Conservation (phyloP, 1,140 invertebrate species). For the Drosophila virilis region DNA sequence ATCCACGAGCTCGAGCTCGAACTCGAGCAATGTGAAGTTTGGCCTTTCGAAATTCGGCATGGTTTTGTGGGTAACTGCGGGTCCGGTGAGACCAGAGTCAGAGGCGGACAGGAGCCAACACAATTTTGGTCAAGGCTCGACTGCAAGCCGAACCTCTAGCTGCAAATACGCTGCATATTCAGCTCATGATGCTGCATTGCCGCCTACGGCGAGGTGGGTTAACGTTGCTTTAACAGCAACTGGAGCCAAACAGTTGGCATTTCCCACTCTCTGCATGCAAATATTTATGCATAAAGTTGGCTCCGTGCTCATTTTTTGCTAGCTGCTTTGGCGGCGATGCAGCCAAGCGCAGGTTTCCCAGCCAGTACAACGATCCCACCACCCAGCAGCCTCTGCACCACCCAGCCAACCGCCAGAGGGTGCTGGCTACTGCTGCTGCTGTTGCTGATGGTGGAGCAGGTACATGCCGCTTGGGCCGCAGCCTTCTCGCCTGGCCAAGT, state of each 20-base stretch:
- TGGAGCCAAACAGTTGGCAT: slow-evolving; percentile 14
- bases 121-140: slow-evolving; percentile 40
- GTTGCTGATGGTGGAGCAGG: slow-evolving; percentile 31
- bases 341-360: slow-evolving; percentile 39
- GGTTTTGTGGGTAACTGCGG: slow-evolving; percentile 42
- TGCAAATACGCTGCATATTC: slow-evolving; percentile 65
- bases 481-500: slow-evolving; percentile 67
- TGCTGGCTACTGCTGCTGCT: slow-evolving; percentile 5
- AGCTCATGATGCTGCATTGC: slow-evolving; percentile 39
- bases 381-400: slow-evolving; percentile 3
- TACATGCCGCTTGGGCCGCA: slow-evolving; percentile 38
- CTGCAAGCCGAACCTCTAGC: slow-evolving; percentile 7
- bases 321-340: slow-evolving; percentile 46
- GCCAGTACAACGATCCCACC: background rate
- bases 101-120: background rate
- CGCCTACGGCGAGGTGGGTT: slow-evolving; percentile 35
- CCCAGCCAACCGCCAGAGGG: background rate
- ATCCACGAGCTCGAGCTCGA: slow-evolving; percentile 26
- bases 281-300: slow-evolving; percentile 83
- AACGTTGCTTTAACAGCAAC: slow-evolving; percentile 19
- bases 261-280: slow-evolving; percentile 55
- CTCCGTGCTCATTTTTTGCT: slow-evolving; percentile 75
- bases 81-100: slow-evolving; percentile 20
- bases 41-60: slow-evolving; percentile 73
- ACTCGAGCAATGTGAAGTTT: slow-evolving; percentile 29